phyloP scores from a whole-genome alignment of 35 echinoderm and acorn worm genomes.

The Anneissia japonica region DNA sequence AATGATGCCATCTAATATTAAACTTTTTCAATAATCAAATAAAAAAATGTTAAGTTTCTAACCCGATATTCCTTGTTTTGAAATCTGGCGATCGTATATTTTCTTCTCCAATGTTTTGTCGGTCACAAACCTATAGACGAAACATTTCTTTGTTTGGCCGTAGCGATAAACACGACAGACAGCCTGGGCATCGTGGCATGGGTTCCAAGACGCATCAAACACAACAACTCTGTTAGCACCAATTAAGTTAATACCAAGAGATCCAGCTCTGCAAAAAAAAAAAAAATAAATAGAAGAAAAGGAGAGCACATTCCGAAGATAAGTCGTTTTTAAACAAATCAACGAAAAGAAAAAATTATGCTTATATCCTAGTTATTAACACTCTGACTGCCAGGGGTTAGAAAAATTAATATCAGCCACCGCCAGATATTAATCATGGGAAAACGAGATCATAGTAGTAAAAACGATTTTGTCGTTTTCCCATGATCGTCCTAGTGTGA shows the following conservation, averaged over 20 bases:
- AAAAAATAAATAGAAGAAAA: slow-evolving; percentile 1
- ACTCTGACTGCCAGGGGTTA: too few species aligned
- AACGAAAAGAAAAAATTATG: too few species aligned
- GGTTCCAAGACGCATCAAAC: slow-evolving; percentile 97
- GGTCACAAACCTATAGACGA: slow-evolving; percentile 86
- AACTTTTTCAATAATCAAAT: too few species aligned
- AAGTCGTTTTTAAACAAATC: too few species aligned
- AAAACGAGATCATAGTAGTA: too few species aligned
- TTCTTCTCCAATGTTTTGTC: slow-evolving; percentile 98
- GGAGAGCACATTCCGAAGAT: too few species aligned
- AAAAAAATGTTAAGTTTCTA: background rate
- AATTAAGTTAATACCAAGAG: slow-evolving; percentile 86
- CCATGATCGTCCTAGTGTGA: too few species aligned
- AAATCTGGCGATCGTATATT: slow-evolving; percentile 95
- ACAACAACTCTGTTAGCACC: slow-evolving; percentile 94
- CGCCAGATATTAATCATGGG: too few species aligned
- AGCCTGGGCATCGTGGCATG: slow-evolving; percentile 90
- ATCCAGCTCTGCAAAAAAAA: slow-evolving; percentile 66
- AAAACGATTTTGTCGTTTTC: too few species aligned
- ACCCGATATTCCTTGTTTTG: slow-evolving; percentile 98
- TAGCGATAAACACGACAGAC: slow-evolving; percentile 88
- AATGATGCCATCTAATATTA: too few species aligned
- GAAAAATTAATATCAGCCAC: too few species aligned
- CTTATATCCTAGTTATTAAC: too few species aligned
- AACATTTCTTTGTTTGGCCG: slow-evolving; percentile 79